Conservation (phyloP, 1,140 invertebrate genomes). For the Halictus rubicundus region DNA sequence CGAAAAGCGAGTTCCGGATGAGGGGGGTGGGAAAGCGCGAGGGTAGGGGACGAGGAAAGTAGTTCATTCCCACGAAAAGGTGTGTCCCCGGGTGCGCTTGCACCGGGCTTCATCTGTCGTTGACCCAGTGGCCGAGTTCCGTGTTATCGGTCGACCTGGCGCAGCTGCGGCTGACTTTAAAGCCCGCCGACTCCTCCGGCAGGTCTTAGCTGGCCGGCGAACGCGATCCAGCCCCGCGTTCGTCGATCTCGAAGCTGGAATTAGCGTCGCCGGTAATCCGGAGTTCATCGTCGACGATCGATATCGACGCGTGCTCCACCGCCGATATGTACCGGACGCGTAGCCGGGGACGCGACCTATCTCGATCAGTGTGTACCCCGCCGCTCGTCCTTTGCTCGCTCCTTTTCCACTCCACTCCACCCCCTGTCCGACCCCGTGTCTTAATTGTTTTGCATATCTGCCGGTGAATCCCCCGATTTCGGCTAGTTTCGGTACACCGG, state of each 20-base stretch:
- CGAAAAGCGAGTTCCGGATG: no score
- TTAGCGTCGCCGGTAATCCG: conserved; percentile 5
- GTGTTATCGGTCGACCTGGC: conserved; percentile 55
- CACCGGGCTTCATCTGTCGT: conserved; percentile 60
- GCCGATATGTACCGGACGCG: background rate
- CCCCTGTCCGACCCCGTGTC: no score
- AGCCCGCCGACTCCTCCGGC: conserved; percentile 42
- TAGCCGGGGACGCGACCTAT: background rate
- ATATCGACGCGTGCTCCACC: background rate
- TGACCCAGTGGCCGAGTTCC: conserved; percentile 72
- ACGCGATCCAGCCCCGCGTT: background rate
- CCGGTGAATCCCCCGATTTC: background rate
- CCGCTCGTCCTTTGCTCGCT: no score
- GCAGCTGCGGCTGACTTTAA: conserved; percentile 60
- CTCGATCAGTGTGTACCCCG: no score
- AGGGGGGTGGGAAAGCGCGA: background rate
- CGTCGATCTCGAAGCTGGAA: conserved; percentile 5
- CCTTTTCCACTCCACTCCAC: no score
- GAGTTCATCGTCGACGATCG: conserved; percentile 4
- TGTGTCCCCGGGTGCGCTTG: conserved; percentile 34
- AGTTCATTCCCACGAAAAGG: conserved; percentile 6
- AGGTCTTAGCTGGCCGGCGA: background rate
- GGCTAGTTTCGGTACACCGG: background rate
- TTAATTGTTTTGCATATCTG: conserved; percentile 17
- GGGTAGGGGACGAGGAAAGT: background rate